phyloP scores from a whole-genome alignment of 1,140 invertebrate genomes.

The Brachystomella parvula region DNA sequence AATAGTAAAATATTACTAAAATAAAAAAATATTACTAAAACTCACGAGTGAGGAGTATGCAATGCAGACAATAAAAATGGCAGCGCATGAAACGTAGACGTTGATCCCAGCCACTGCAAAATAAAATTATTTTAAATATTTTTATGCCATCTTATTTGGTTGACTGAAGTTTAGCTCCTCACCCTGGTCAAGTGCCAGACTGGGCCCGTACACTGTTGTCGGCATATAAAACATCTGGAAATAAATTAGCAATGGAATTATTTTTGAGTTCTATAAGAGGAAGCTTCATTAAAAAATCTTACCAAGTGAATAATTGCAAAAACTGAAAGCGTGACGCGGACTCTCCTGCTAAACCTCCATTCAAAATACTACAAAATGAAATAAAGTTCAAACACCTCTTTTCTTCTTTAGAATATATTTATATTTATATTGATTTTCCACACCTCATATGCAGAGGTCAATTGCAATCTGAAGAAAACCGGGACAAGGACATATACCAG shows the following conservation, averaged over 20 bases:
- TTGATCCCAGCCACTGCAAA: slow-evolving; percentile 64
- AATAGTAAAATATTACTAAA: not conserved
- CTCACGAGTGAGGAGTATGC: slow-evolving; percentile 79
- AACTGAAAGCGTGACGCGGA: not conserved
- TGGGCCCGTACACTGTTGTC: slow-evolving; percentile 12
- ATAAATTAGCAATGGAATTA: not conserved
- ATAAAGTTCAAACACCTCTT: slow-evolving; percentile 27
- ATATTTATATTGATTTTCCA: slow-evolving; percentile 43
- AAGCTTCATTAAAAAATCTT: too few relatives aligned
- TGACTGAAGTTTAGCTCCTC: not conserved
- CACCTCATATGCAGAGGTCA: slow-evolving; percentile 77
- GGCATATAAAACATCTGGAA: slow-evolving; percentile 12
- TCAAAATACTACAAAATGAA: slow-evolving; percentile 16
- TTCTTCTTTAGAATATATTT: too few relatives aligned
- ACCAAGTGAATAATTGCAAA: slow-evolving; percentile 14
- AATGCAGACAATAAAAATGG: slow-evolving; percentile 82
- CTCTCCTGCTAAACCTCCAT: slow-evolving; percentile 10
- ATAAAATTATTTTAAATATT: not conserved
- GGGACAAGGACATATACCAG: slow-evolving; percentile 48
- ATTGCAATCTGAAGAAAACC: slow-evolving; percentile 47
- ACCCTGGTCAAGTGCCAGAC: slow-evolving; percentile 7
- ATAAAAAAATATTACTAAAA: not conserved
- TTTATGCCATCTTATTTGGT: not conserved
- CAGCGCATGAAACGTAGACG: slow-evolving; percentile 66
- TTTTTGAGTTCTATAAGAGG: not conserved